Conservation (phyloP, 2,888 invertebrate genomes). For the Lampropteryx suffumata region DNA sequence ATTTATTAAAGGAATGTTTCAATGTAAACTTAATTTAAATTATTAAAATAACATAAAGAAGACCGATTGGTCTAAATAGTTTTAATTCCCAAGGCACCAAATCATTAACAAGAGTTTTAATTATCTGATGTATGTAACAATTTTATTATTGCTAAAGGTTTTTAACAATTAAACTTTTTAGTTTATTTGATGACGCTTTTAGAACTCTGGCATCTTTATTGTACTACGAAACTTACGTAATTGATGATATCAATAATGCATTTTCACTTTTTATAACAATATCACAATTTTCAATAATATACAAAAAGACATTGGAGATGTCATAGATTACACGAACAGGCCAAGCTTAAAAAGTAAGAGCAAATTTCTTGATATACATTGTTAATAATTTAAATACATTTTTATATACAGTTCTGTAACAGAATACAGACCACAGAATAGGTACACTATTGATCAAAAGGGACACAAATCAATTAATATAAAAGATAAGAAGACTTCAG, state of each 20-base stretch:
- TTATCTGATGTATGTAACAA: slow-evolving; percentile 13
- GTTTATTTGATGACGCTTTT: slow-evolving; percentile 19
- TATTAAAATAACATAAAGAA: neutral
- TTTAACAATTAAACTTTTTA: slow-evolving; percentile 21
- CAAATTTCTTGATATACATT: slow-evolving; percentile 65
- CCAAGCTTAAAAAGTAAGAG: slow-evolving; percentile 76
- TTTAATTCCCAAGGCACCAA: slow-evolving; percentile 18
- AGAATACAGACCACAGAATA: slow-evolving; percentile 58
- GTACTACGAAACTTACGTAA: slow-evolving; percentile 32
- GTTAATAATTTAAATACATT: slow-evolving; percentile 51
- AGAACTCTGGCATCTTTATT: slow-evolving; percentile 12
- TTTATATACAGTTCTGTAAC: slow-evolving; percentile 42
- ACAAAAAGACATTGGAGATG: slow-evolving; percentile 75
- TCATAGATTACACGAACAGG: slow-evolving; percentile 74
- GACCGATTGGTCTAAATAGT: neutral
- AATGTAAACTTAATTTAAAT: neutral
- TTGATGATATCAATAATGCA: slow-evolving; percentile 63
- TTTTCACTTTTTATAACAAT: slow-evolving; percentile 76
- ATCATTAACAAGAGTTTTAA: slow-evolving; percentile 15
- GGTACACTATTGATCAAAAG: slow-evolving; percentile 60
- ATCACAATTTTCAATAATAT: slow-evolving; percentile 83
- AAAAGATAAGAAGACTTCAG: slow-evolving; percentile 61
- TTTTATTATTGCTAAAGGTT: slow-evolving; percentile 23
- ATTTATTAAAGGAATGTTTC: neutral
- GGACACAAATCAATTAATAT: slow-evolving; percentile 57